Evolutionary conservation across 2,797 vertebrate species (phyloP).

Genomic region (Chaetophractus vellerosus): DNA sequence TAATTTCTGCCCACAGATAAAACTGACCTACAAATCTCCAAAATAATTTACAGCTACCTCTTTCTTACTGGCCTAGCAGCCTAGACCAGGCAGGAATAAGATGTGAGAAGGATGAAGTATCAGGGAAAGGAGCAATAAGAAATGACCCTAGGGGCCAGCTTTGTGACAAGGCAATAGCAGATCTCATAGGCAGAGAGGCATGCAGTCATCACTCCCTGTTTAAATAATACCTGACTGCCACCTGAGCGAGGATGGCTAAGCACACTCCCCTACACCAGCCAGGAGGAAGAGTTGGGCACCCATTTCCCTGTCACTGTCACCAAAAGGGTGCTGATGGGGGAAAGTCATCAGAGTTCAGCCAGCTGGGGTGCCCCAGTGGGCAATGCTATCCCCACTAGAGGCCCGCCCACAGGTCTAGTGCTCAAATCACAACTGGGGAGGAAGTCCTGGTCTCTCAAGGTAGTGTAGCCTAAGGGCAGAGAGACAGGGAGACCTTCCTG

Average conservation of each 20-base stretch:
- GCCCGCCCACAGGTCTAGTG: background rate
- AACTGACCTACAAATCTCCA: slow-evolving; percentile 19
- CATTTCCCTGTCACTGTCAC: background rate
- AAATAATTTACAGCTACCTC: slow-evolving; percentile 19
- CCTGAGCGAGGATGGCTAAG: background rate
- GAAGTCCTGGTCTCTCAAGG: background rate
- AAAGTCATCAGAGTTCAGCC: background rate
- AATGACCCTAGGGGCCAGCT: background rate
- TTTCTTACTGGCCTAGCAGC: background rate
- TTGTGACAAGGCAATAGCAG: background rate
- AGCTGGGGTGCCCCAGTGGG: rapidly evolving
- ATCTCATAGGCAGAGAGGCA: background rate
- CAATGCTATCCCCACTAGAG: background rate
- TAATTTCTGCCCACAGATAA: background rate
- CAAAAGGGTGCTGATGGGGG: background rate
- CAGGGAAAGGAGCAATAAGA: background rate
- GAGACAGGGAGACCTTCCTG: background rate
- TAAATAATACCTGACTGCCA: background rate
- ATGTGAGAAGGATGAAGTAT: background rate
- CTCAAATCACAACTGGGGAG: background rate
- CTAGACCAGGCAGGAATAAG: background rate
- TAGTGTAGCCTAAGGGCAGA: background rate
- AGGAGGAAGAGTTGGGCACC: background rate
- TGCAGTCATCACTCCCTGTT: background rate
- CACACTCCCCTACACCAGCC: no score